Evolutionary conservation across 2,888 invertebrate species (phyloP).

Genomic region (Pedicia rivosa): DNA sequence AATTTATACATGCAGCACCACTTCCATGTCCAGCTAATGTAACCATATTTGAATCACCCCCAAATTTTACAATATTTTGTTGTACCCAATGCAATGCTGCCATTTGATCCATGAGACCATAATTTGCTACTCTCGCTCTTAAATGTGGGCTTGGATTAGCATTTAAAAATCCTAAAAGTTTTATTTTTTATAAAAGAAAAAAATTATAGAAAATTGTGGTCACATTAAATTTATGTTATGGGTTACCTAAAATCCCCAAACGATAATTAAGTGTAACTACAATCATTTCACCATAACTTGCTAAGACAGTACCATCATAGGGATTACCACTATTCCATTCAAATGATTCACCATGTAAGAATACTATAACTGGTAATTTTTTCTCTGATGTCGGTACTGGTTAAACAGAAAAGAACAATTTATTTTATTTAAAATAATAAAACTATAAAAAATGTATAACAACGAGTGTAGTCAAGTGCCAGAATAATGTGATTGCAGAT

Average conservation of each 20-base stretch:
- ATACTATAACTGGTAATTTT: constrained; percentile 31
- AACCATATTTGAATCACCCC: constrained; percentile 85
- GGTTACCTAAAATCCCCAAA: constrained; percentile 65
- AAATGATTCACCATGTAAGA: constrained; percentile 44
- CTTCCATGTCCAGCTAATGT: constrained; percentile 93
- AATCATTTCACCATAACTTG: constrained; percentile 80
- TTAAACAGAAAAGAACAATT: no score
- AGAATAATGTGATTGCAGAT: no score
- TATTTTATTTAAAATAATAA: no score
- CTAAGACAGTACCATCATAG: constrained; percentile 88
- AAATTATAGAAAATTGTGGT: no score
- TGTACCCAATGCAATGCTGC: constrained; percentile 95
- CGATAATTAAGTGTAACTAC: constrained; percentile 96
- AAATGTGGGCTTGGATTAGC: constrained; percentile 73
- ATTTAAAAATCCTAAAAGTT: constrained; percentile 69
- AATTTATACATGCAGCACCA: constrained; percentile 93
- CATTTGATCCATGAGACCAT: constrained; percentile 94
- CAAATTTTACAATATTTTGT: constrained; percentile 87
- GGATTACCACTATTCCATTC: constrained; percentile 95
- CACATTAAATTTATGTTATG: no score
- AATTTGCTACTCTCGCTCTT: constrained; percentile 86
- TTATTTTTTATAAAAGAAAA: no score
- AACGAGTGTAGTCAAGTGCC: no score
- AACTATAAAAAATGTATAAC: no score
- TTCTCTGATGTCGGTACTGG: constrained; percentile 30